Base-by-base conservation (phyloP, 2,797 vertebrate genomes). In the Danio choprae region DNA sequence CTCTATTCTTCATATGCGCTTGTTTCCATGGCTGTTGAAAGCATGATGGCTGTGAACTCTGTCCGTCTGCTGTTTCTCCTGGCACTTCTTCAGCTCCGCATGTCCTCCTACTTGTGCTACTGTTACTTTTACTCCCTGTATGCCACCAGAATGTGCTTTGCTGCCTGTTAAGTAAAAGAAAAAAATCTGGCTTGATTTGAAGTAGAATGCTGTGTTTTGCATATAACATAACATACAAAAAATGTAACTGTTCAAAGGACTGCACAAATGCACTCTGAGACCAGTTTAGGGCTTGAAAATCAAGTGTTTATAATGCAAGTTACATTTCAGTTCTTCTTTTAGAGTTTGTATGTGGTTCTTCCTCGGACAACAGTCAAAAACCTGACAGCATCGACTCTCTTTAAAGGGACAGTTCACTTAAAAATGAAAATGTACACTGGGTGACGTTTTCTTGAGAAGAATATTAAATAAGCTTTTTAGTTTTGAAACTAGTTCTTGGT, bases 311-410 rank as follows among this genome's bases (percentile, higher is more conserved):
- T 11, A 16, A 15, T 63, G 38, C 38, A 41, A 16, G 16, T 50
- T 22, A 75, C 44, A 22, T 76, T 76, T 60, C 6, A 60, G 9
- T 56, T 72, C 51, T 71, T 11, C 51, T 20, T 46, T 71, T 56
- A 71, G 9, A 71, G 55, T 59, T 48, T 60, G 43, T 38, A 9
- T 22, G 50, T 56, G 48, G 20, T 65, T 76, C 9, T 1, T 18
- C 13, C 40, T 50, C n/a, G 50, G 3, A 3, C 10, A 71, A 20
- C n/a, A 43, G 6, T 46, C 18, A 73, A 44, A 58, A 8, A 73
- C 18, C 53, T 44, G 13, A 58, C 8, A 56, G 18, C 38, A 53
- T 64, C 36, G 53, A 15, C 63, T 67, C 13, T n/a, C n/a, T n/a
- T n/a, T n/a, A n/a, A n/a, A n/a, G n/a, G n/a, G n/a, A n/a, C n/a